Evolutionary conservation across 2,888 invertebrate species (phyloP), one percentile per base, ranked within the genome.

Genomic region (Barypeithes pellucidus): DNA sequence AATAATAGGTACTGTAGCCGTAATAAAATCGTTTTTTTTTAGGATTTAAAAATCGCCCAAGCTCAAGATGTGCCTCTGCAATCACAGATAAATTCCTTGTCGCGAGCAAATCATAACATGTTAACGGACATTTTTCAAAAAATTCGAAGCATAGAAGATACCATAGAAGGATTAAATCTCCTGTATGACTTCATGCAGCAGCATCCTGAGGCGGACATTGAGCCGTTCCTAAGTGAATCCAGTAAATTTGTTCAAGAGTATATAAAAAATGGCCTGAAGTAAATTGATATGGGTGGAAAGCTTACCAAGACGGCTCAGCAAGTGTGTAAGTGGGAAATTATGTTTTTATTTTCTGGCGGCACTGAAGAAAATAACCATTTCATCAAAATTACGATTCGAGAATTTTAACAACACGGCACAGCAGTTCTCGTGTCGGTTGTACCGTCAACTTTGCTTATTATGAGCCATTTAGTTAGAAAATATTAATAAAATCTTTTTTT

Each of bases 101-200:
- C 94, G 3, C 91, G 95, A 80, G 91, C 91, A 16, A 91, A 93
- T n/a, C 95, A 96, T 82, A 95, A 95, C 77, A 92, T 94, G 79
- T 87, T 98, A 72, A 94, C 95, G 0, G 94, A 94, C 81, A 97
- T 97, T 81, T 94, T 97, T 80, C 95, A 94, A 85, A 92, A 96
- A 80, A 96, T 97, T 81, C 96, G 96, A 43, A 93, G 92, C 57
- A 96, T 95, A 86, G 94, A 96, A 76, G 94, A 94, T 75, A 94
- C 94, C 2, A 89, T 90, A 78, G 91, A 95, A 85, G 98, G 97
- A 41, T 87, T 98, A 70, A 89, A 90, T 73, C 91, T 94, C 81
- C 86, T 96, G 14, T 95, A 94, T 78, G 94, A 95, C 80, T 92
- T 95, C 81, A 90, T 90, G 87, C 90, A 91, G 82, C 91, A 93